phyloP scores from a whole-genome alignment of 2,797 vertebrate genomes.

The Tiaroga cobitis region DNA sequence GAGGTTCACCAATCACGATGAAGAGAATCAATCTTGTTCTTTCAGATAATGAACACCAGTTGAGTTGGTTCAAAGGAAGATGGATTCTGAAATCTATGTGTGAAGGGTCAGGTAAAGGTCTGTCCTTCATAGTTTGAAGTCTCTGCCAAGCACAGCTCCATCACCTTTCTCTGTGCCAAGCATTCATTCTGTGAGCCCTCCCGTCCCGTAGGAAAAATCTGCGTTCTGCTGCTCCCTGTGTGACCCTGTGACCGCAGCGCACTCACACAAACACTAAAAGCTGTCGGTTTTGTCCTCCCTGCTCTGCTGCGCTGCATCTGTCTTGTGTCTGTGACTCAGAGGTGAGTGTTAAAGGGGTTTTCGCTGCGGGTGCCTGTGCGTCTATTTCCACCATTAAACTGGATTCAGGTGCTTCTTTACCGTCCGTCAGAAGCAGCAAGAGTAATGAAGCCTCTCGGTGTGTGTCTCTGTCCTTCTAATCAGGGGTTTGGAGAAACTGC shows the following conservation, averaged over 20 bases:
- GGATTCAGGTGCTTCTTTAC: slow-evolving; percentile 82
- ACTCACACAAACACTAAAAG: slow-evolving; percentile 72
- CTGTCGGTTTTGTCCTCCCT: slow-evolving; percentile 65
- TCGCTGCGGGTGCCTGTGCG: slow-evolving; percentile 74
- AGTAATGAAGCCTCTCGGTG: slow-evolving; percentile 77
- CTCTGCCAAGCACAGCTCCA: slow-evolving; percentile 29
- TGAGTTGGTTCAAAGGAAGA: slow-evolving; percentile 13
- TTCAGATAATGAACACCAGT: slow-evolving; percentile 2
- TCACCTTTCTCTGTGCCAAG: slow-evolving; percentile 35
- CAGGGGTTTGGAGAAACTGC: slow-evolving; percentile 56
- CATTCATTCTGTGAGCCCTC: slow-evolving; percentile 31
- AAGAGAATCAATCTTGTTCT: neutral
- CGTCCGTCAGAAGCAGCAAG: slow-evolving; percentile 67
- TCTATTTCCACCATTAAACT: slow-evolving; percentile 82
- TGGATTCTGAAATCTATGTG: slow-evolving; percentile 13
- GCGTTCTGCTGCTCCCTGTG: slow-evolving; percentile 67
- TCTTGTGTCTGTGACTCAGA: slow-evolving; percentile 78
- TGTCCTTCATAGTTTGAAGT: slow-evolving; percentile 1
- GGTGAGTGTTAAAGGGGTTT: slow-evolving; percentile 76
- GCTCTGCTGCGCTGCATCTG: slow-evolving; percentile 68
- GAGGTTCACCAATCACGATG: neutral
- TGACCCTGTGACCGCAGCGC: slow-evolving; percentile 68
- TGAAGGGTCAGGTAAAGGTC: slow-evolving; percentile 42
- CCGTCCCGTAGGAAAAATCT: slow-evolving; percentile 54
- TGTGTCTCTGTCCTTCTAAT: slow-evolving; percentile 69